phyloP scores from a whole-genome alignment of 2,113 vertebrate genomes.

The Thinocorus orbignyianus region DNA sequence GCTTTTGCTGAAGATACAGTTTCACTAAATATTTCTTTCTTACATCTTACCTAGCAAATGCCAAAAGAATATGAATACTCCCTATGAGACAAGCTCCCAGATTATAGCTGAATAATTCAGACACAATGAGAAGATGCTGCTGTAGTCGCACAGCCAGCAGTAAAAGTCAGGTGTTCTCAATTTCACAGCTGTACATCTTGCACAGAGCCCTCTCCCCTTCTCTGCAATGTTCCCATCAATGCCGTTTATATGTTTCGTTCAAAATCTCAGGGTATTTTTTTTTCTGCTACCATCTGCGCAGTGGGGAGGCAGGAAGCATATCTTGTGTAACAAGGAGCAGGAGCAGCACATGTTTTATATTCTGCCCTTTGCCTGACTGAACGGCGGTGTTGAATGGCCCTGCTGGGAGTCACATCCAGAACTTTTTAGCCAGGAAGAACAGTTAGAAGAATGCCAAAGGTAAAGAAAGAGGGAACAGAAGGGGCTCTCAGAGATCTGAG shows the following conservation, averaged over 20 bases:
- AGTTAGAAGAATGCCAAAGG: neutral
- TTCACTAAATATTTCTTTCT: slow-evolving; percentile 6
- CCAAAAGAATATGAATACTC: neutral
- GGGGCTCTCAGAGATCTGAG: neutral
- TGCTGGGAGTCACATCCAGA: neutral
- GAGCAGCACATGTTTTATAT: slow-evolving; percentile 17
- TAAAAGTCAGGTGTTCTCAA: neutral
- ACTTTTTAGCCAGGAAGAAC: neutral
- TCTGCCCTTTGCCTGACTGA: neutral
- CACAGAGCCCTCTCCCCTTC: neutral
- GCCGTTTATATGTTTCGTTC: neutral
- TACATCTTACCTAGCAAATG: neutral
- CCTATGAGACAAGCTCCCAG: neutral
- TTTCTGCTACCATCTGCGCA: neutral
- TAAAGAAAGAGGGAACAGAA: neutral
- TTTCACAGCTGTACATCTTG: neutral
- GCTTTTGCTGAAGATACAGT: neutral
- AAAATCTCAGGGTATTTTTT: neutral
- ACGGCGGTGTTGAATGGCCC: neutral
- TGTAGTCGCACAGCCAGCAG: neutral
- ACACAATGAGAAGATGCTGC: neutral
- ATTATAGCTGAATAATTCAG: neutral
- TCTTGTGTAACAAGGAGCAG: slow-evolving; percentile 12
- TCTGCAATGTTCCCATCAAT: neutral
- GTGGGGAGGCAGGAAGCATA: neutral